phyloP scores from a whole-genome alignment of 1,140 invertebrate genomes.

The Brachionus rubens region DNA sequence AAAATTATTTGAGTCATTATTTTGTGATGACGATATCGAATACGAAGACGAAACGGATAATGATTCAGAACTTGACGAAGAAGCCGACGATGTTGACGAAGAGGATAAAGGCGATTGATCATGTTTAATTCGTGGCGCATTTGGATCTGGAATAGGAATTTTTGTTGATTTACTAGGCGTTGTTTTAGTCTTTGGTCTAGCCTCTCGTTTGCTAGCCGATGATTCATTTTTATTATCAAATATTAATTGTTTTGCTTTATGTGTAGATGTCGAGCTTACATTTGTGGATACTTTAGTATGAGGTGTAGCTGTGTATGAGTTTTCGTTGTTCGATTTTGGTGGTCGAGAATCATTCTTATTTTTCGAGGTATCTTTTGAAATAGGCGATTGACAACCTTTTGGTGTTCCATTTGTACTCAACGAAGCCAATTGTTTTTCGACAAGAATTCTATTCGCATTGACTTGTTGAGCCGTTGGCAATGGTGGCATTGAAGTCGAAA shows the following conservation, averaged over 20 bases:
- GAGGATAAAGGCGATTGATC: background rate
- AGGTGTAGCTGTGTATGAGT: background rate
- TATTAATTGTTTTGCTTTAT: constrained; percentile 41
- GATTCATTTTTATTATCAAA: constrained; percentile 25
- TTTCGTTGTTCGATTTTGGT: background rate
- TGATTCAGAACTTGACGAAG: constrained; percentile 17
- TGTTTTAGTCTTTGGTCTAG: background rate
- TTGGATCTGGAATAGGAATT: background rate
- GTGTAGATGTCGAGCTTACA: background rate
- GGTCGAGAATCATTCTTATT: background rate
- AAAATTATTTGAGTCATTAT: constrained; percentile 2
- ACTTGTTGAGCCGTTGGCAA: constrained; percentile 4
- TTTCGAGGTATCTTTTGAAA: background rate
- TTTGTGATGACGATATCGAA: background rate
- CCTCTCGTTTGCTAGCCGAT: background rate
- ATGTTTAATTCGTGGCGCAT: background rate
- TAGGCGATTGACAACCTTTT: background rate
- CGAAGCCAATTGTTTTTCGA: constrained; percentile 41
- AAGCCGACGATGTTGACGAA: background rate
- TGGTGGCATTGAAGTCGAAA: constrained; percentile 33
- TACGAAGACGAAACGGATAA: constrained; percentile 7
- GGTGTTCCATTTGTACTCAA: background rate
- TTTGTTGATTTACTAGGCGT: constrained; percentile 2
- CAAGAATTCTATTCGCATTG: constrained; percentile 31
- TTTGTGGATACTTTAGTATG: constrained; percentile 6